A percentile compares a stretch with the other conserved stretches of the same genome.
Conservation (phyloP, 2,113 vertebrate species). For the Camelus bactrianus region DNA sequence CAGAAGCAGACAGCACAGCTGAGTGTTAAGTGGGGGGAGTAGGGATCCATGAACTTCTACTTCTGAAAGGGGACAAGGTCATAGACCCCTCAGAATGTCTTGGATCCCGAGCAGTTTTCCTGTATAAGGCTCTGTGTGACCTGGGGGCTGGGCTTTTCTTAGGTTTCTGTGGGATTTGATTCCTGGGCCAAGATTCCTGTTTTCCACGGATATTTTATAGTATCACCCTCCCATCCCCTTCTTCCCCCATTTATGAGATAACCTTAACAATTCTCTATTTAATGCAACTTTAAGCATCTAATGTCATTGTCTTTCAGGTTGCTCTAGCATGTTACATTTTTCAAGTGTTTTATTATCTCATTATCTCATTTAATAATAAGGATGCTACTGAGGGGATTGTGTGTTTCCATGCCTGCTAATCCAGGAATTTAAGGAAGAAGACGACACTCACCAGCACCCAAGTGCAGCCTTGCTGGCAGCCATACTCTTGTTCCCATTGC, state of each 20-base stretch:
- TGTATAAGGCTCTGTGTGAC: not conserved
- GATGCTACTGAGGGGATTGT: not conserved
- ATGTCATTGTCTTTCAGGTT: slow-evolving; percentile 2
- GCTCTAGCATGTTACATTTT: not conserved
- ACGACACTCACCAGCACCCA: not conserved
- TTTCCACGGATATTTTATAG: slow-evolving; percentile 20
- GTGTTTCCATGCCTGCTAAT: not conserved
- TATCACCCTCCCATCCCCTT: not conserved
- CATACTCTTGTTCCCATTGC: not conserved
- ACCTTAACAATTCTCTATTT: not conserved
- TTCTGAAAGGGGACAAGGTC: not conserved
- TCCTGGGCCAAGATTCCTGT: not conserved
- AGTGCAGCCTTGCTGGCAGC: not conserved
- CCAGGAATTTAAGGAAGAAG: not conserved
- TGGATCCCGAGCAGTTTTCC: not conserved
- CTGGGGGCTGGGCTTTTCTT: not conserved
- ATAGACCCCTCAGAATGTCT: not conserved
- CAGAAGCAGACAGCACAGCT: not conserved
- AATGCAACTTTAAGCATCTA: not conserved
- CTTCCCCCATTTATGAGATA: not conserved
- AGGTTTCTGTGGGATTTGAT: not conserved
- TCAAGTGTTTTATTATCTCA: not conserved
- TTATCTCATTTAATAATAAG: not conserved
- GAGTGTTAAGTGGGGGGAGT: not conserved
- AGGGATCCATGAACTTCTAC: not conserved